Percentiles rank a stretch among this genome's conserved stretches.
Evolutionary conservation across 1,140 invertebrate genomes (phyloP).

Genomic region (Musca domestica): DNA sequence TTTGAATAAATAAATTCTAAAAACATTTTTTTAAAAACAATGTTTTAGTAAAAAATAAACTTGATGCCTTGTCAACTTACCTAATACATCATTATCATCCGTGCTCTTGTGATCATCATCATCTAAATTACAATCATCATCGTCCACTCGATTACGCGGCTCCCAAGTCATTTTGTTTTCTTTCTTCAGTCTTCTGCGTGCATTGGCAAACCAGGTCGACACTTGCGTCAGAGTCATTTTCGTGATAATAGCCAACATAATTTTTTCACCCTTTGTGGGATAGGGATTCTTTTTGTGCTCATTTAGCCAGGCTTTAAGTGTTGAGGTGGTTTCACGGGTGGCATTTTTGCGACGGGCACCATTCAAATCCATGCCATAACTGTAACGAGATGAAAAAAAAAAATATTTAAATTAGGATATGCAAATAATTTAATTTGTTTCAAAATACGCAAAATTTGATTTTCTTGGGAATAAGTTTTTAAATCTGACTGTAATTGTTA

Average conservation of each 20-base stretch:
- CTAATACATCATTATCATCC: slow-evolving; percentile 77
- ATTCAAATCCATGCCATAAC: slow-evolving; percentile 88
- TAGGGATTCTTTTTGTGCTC: slow-evolving; percentile 99
- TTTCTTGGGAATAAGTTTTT: no score
- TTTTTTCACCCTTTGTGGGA: slow-evolving; percentile 98
- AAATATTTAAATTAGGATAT: background rate
- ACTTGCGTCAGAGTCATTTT: slow-evolving; percentile 99
- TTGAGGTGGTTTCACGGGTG: slow-evolving; percentile 94
- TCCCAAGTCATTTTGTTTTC: slow-evolving; percentile 99
- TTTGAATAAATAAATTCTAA: no score
- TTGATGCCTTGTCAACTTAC: slow-evolving; percentile 59
- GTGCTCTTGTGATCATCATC: slow-evolving; percentile 79
- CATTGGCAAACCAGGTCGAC: slow-evolving; percentile 99
- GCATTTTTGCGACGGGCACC: slow-evolving; percentile 93
- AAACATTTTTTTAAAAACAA: no score
- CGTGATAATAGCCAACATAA: slow-evolving; percentile 97
- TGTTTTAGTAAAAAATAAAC: no score
- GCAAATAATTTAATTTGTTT: background rate
- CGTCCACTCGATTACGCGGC: slow-evolving; percentile 82
- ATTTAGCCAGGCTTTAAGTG: slow-evolving; percentile 96
- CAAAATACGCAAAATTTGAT: background rate
- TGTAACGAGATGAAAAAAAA: slow-evolving; percentile 56
- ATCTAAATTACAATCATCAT: slow-evolving; percentile 86
- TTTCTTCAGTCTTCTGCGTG: slow-evolving; percentile 91
- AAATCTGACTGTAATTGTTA: no score